A percentile compares a stretch with the other conserved stretches of the same genome.
These are phyloP conservation scores for Agapostemon virescens DNA, from an alignment of 2,888 invertebrate genomes.

Conservation along the genomic window DNA sequence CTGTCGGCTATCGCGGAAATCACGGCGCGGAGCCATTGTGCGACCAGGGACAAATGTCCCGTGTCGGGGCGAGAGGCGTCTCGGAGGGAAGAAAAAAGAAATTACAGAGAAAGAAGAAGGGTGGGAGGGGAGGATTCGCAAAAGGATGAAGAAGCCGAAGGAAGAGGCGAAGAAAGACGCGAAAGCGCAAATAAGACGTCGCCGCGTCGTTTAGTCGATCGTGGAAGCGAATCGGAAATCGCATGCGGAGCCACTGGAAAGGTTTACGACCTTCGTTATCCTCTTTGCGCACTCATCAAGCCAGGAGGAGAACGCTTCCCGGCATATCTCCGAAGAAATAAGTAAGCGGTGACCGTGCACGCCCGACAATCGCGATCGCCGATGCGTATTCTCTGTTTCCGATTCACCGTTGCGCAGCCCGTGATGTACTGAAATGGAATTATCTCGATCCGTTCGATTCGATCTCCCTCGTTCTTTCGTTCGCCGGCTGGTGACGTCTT, in stretches of 20 bases:
- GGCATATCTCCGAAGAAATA: slow-evolving; percentile 48
- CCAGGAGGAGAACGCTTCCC: slow-evolving; percentile 34
- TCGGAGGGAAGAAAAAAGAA: neutral
- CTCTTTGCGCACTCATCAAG: slow-evolving; percentile 56
- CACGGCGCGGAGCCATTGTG: slow-evolving; percentile 53
- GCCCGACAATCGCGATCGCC: slow-evolving; percentile 52
- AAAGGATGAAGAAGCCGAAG: slow-evolving; percentile 24
- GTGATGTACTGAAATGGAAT: slow-evolving; percentile 52
- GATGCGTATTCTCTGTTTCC: slow-evolving; percentile 54
- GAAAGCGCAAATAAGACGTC: slow-evolving; percentile 58
- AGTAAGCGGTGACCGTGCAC: slow-evolving; percentile 38
- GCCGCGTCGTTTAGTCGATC: slow-evolving; percentile 55
- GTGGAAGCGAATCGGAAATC: slow-evolving; percentile 57
- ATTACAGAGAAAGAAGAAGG: neutral
- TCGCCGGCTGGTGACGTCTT: slow-evolving; percentile 42
- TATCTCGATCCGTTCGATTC: slow-evolving; percentile 56
- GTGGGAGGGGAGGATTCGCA: neutral
- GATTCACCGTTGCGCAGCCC: slow-evolving; percentile 37
- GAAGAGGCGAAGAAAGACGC: slow-evolving; percentile 31
- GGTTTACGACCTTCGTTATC: slow-evolving; percentile 61
- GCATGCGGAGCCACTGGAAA: slow-evolving; percentile 49
- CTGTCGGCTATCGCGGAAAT: slow-evolving; percentile 63
- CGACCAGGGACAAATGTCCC: slow-evolving; percentile 37
- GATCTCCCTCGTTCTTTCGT: slow-evolving; percentile 44
- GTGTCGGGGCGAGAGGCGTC: neutral